Percentiles rank a stretch among this genome's conserved stretches.
phyloP scores from a whole-genome alignment of 2,888 invertebrate species.

The Dioctria rufipes region DNA sequence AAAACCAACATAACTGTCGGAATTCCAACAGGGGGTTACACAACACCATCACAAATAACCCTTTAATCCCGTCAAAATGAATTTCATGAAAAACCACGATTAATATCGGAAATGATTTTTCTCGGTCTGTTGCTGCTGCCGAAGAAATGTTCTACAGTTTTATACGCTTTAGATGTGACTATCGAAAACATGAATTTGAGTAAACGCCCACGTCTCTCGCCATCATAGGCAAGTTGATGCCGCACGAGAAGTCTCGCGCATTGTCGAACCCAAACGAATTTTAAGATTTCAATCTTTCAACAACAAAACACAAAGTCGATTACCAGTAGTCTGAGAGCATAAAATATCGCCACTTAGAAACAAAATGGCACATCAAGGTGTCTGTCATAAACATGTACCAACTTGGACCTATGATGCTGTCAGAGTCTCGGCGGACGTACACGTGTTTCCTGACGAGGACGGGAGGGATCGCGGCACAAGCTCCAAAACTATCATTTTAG shows the following conservation, averaged over 20 bases:
- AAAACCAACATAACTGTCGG: no score
- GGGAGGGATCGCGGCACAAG: constrained; percentile 6
- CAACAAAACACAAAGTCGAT: constrained; percentile 25
- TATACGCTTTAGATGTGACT: constrained; percentile 10
- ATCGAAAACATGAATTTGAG: constrained; percentile 41
- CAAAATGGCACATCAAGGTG: constrained; percentile 50
- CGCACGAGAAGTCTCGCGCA: constrained; percentile 19
- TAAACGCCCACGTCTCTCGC: constrained; percentile 24
- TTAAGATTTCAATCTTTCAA: constrained; percentile 27
- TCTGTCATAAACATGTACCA: constrained; percentile 34
- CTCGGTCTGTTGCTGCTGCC: constrained; percentile 13
- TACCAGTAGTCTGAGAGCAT: constrained; percentile 47
- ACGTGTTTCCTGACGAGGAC: constrained; percentile 25
- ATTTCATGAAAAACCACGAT: no score
- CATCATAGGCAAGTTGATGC: constrained; percentile 9
- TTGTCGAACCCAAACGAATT: constrained; percentile 1
- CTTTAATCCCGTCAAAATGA: no score
- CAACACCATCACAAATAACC: no score
- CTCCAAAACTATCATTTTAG: constrained; percentile 8
- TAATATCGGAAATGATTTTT: constrained; percentile 30
- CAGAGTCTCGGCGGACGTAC: constrained; percentile 19
- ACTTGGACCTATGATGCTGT: constrained; percentile 23
- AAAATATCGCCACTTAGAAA: constrained; percentile 29
- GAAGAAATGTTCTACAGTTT: constrained; percentile 14
- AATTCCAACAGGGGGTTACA: no score